Conservation (phyloP, 2,888 invertebrate species). For the Mesodorylaimus sp. region DNA sequence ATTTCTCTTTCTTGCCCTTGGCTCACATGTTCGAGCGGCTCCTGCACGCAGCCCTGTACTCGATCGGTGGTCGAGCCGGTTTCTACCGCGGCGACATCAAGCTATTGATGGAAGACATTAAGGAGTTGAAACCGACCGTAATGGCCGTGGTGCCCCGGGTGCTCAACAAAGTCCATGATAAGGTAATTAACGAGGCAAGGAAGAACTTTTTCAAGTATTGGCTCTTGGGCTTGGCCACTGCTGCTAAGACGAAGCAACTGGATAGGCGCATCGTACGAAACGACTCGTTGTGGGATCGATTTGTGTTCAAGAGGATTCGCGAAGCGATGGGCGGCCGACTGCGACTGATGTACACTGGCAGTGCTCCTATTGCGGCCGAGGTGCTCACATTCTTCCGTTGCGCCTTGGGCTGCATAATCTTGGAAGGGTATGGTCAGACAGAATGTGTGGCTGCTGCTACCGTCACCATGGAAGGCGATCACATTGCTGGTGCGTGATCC, state of each 20-base stretch:
- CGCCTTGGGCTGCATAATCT: constrained; percentile 49
- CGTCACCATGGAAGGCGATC: constrained; percentile 32
- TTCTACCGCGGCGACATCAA: constrained; percentile 83
- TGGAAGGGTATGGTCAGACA: constrained; percentile 31
- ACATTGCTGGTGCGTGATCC: constrained; percentile 14
- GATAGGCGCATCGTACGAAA: constrained; percentile 32
- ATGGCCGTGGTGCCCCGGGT: constrained; percentile 86
- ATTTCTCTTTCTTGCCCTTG: constrained; percentile 81
- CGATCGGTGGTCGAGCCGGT: constrained; percentile 40
- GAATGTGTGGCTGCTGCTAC: constrained; percentile 48
- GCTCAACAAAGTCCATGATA: constrained; percentile 80
- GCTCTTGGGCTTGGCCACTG: constrained; percentile 22
- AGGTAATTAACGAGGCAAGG: constrained; percentile 33
- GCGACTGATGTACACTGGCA: constrained; percentile 44
- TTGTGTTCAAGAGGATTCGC: constrained; percentile 33
- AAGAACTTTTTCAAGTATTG: constrained; percentile 22
- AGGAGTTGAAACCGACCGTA: constrained; percentile 71
- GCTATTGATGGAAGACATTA: constrained; percentile 57
- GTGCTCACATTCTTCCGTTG: constrained; percentile 82
- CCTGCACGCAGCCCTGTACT: constrained; percentile 48
- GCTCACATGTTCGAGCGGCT: constrained; percentile 85
- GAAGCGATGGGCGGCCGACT: constrained; percentile 30
- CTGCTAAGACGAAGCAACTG: constrained; percentile 22
- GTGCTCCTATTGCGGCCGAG: constrained; percentile 79
- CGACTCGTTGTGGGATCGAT: constrained; percentile 32